Base-by-base conservation (phyloP, 64 coral and sea anemone genomes). In the Stichodactyla mertensii region DNA sequence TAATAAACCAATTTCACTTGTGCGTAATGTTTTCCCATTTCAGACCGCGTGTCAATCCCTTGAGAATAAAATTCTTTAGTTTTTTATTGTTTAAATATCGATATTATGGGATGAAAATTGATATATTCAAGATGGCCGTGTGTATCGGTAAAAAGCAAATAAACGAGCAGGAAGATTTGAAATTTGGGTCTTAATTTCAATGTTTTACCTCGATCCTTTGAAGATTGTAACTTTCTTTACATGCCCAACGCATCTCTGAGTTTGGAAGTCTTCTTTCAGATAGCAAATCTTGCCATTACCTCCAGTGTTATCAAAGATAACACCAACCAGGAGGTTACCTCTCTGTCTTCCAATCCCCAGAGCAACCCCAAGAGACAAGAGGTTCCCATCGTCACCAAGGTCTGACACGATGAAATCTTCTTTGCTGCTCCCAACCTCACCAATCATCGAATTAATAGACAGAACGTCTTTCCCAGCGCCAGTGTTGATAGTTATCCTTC, bases 401-500 rank as follows among this genome's bases (percentile, higher is more conserved):
- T 92, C 91, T 15, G 91, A 61, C 1, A 93, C 87, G 6, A 93
- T 71, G 53, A 89, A 86, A 16, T 93, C 83, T 23, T 77, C 23
- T 16, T 85, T 84, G 10, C n/a, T 64, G 56, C 85, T 84, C 1
- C 54, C 27, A 28, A 59, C 58, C 51, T 67, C 80, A 16, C 87
- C 28, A 16, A 93, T 79, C 87, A 88, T 89, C 0, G 87, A 84
- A 0, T 61, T 83, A 67, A 93, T 84, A 4, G 83, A 80, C 6
- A 93, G 83, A 4, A 93, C 91, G 52, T 93, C 84, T 19, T 93
- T 87, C n/a, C 87, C 87, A 16, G 77, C 87, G 14, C 91, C 91
- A 52, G 91, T 93, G 56, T 93, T 89, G 20, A 93, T 87, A 2
- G 74, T 88, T 4, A 85, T 87, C 24, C 67, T 86, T 20, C 91